phyloP scores from a whole-genome alignment of 1,140 invertebrate genomes.

The Heliconius congener region DNA sequence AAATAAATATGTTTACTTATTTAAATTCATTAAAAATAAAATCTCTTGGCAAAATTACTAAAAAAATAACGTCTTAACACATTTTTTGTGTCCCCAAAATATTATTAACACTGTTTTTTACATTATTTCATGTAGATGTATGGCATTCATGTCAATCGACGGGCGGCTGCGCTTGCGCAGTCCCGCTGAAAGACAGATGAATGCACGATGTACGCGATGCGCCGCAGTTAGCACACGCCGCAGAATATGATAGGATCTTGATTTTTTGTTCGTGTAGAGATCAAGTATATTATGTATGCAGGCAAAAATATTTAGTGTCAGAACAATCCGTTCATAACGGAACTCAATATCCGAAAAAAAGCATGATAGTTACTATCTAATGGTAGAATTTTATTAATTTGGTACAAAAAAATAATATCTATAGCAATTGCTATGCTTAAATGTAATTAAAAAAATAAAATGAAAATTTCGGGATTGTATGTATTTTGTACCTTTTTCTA shows the following conservation, averaged over 20 bases:
- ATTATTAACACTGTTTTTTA: not conserved
- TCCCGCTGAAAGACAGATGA: slow-evolving; percentile 38
- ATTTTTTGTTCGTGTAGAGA: not conserved
- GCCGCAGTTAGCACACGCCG: slow-evolving; percentile 16
- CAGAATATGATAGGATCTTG: slow-evolving; percentile 28
- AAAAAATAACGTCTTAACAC: not conserved
- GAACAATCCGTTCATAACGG: too few species aligned
- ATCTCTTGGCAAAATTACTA: not conserved
- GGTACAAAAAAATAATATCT: too few species aligned
- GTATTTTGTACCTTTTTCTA: too few species aligned
- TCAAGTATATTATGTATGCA: not conserved
- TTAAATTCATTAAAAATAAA: not conserved
- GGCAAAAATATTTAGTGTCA: not conserved
- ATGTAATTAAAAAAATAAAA: too few species aligned
- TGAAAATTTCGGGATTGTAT: too few species aligned
- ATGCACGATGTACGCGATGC: slow-evolving; percentile 29
- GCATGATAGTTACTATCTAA: too few species aligned
- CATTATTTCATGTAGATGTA: slow-evolving; percentile 15
- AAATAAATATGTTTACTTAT: slow-evolving; percentile 5
- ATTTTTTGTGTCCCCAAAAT: not conserved
- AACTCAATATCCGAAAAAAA: too few species aligned
- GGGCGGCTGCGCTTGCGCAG: slow-evolving; percentile 26
- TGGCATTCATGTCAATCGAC: slow-evolving; percentile 39
- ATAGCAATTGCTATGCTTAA: too few species aligned
- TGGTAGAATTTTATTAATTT: too few species aligned